Conservation (phyloP, 2,797 vertebrate species). For the Paratrypauchen microcephalus region DNA sequence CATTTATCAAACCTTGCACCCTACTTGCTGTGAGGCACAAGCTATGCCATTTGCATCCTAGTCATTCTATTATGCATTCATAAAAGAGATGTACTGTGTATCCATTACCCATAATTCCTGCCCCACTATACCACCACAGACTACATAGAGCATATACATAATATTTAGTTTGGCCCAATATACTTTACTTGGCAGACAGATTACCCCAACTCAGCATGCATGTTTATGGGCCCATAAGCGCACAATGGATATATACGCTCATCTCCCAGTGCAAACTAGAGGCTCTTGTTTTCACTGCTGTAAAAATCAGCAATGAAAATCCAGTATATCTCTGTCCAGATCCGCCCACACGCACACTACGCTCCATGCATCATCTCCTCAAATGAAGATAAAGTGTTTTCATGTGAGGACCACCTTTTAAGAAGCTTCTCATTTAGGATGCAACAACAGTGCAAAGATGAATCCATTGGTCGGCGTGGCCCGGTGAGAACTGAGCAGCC, state of each 20-base stretch:
- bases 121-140: conserved; percentile 7
- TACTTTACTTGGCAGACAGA: conserved; percentile 19
- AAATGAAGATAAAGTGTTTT: conserved; percentile 64
- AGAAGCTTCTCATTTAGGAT: conserved; percentile 56
- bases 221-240: conserved; percentile 33
- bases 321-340: conserved; percentile 34
- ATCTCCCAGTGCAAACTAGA: conserved; percentile 28
- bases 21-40: background rate
- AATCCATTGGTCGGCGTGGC: conserved; percentile 51
- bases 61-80: conserved; percentile 1
- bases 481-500: conserved; percentile 48
- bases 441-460: conserved; percentile 49
- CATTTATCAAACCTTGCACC: background rate
- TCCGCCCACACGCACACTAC: conserved; percentile 19
- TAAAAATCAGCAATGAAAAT: conserved; percentile 53
- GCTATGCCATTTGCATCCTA: background rate
- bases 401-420: conserved; percentile 54
- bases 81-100: background rate
- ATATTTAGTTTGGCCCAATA: conserved; percentile 15
- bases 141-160: conserved; percentile 9
- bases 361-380: conserved; percentile 43
- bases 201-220: conserved; percentile 31
- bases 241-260: conserved; percentile 33
- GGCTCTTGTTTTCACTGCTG: conserved; percentile 38
- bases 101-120: background rate